Evolutionary conservation across 2,888 invertebrate species (phyloP).

Genomic region (Apocheima hispidaria): DNA sequence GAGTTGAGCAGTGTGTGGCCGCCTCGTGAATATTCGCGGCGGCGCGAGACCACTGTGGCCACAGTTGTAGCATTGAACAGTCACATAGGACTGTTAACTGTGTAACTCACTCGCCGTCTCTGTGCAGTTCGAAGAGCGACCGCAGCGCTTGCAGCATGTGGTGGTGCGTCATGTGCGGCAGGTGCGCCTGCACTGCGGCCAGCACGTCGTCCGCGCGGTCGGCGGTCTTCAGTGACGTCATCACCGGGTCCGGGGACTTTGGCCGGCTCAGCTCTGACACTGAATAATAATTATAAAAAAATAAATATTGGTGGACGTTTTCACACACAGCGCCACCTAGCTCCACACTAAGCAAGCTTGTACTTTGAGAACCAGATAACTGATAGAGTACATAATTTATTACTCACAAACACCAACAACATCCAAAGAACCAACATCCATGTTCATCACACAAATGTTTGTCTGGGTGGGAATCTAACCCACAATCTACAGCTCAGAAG

Average conservation of each 20-base stretch:
- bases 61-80: background rate
- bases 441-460: no score
- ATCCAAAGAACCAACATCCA: no score
- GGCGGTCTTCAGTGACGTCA: constrained; percentile 76
- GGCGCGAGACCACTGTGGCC: background rate
- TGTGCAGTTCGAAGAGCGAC: constrained; percentile 85
- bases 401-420: no score
- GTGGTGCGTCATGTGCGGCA: constrained; percentile 76
- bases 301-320: background rate
- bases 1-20: no score
- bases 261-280: constrained; percentile 59
- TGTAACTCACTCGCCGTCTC: constrained; percentile 74
- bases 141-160: constrained; percentile 86
- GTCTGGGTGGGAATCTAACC: no score
- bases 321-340: no score
- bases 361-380: no score
- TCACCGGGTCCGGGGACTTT: constrained; percentile 73
- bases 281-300: constrained; percentile 34
- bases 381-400: no score
- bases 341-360: no score
- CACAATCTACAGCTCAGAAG: no score
- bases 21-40: no score
- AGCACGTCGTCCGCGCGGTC: constrained; percentile 74
- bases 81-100: no score
- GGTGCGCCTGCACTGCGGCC: constrained; percentile 73